These are phyloP conservation scores for Iphiclides podalirius DNA, from an alignment of 2,888 invertebrate genomes.

Conservation along the genomic window DNA sequence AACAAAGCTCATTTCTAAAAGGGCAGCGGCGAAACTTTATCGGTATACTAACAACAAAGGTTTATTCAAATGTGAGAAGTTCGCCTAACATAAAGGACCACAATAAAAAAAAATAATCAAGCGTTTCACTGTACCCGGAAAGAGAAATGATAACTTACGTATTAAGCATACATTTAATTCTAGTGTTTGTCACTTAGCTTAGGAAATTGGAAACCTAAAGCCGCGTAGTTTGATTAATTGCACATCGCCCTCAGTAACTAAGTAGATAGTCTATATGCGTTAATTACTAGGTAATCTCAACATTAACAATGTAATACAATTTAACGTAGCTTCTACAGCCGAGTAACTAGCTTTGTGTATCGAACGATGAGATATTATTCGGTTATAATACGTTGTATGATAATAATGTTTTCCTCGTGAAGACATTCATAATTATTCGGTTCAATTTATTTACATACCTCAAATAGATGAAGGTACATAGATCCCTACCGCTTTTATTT, in stretches of 20 bases:
- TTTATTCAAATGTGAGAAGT: slow-evolving; percentile 4
- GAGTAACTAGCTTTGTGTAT: slow-evolving; percentile 4
- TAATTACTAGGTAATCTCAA: slow-evolving; percentile 21
- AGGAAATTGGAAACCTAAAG: slow-evolving; percentile 8
- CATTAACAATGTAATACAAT: slow-evolving; percentile 23
- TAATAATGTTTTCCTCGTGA: background rate
- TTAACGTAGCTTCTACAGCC: slow-evolving; percentile 3
- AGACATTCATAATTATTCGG: too few species aligned
- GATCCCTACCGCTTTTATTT: too few species aligned
- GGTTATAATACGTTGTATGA: background rate
- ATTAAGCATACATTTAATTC: too few species aligned
- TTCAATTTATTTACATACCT: too few species aligned
- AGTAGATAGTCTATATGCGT: slow-evolving; percentile 17
- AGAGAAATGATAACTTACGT: too few species aligned
- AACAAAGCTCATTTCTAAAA: background rate
- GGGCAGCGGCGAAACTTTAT: background rate
- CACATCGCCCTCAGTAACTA: slow-evolving; percentile 8
- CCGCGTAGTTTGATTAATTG: slow-evolving; percentile 18
- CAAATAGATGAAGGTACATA: too few species aligned
- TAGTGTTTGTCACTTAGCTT: background rate
- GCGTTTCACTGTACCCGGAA: too few species aligned
- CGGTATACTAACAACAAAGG: slow-evolving; percentile 1
- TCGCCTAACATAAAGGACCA: background rate
- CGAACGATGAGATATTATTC: background rate
- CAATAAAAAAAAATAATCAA: too few species aligned